Base-by-base conservation (phyloP, 1,140 invertebrate genomes). In the Caenorhabditis briggsae region DNA sequence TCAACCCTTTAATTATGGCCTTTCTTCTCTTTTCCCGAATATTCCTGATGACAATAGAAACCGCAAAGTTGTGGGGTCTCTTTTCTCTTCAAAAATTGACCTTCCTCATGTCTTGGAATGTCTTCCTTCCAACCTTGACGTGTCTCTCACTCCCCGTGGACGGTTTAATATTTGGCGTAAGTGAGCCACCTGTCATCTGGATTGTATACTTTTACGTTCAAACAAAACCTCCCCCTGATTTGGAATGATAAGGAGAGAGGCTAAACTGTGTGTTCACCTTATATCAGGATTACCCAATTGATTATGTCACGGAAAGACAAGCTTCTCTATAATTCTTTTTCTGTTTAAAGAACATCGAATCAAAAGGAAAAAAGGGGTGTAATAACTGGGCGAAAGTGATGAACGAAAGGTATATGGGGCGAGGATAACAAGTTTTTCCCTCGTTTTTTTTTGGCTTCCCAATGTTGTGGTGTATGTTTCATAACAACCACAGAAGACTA, bases 391-490 rank as follows among this genome's bases (percentile, higher is more conserved):
- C 12, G 70, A 78, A 78, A 78, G 70, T 78, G 70, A 78, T 78
- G 70, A 46, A 50, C 3, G 33, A 78, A 78, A 78, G 70, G 70
- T 78, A 78, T 78, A 53, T 50, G 70, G 70, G 59, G 41, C 64
- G 14, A 25, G 64, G 70, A 78, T 78, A 78, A 78, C 70, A 78
- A 78, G 70, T 78, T 78, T 78, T 50, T 23, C 46, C 70, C 14
- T 33, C 16, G n/a, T 46, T 48, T 48, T 48, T 48, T 74, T 18
- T 20, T 20, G 16, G 16, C n/a, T 11, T 74, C 18, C 23, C 43
- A 18, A 33, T 64, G 20, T 78, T 78, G 70, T 78, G 70, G 70
- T 78, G 70, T 78, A 78, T 78, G 70, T 78, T 78, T 78, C 70
- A 78, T 78, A 78, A 78, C 20, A 78, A 78, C 46, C 46, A 78